Evolutionary conservation across 2,797 vertebrate species (phyloP), one percentile per base, ranked within the genome.

Genomic region (Astyanax mexicanus): DNA sequence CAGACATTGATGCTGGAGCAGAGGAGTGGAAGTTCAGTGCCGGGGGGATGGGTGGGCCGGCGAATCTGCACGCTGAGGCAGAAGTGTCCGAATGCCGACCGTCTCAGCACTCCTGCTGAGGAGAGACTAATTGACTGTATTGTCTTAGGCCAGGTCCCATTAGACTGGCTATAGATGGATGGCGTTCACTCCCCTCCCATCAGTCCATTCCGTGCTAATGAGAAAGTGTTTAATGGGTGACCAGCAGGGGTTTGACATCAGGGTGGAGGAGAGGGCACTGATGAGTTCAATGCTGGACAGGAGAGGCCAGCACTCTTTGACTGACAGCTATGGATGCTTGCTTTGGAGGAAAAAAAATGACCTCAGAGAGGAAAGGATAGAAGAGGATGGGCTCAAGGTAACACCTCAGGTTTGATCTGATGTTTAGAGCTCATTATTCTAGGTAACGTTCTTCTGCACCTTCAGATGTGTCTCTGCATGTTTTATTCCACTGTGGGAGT

Each of bases 71-170:
- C 74, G 79, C 83, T 80, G 82, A 88, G 86, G 88, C 90, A 93
- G 87, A 92, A 91, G 89, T 90, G 89, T 93, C 91, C 84, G 90
- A 90, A 91, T 87, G 87, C 75, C 88, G 84, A 88, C 88, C 85
- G 84, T 88, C 89, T 93, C 90, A 93, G 91, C 90, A 92, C 87
- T 92, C 87, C 80, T 82, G 85, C 88, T 85, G 86, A 89, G 89
- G 82, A 86, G 86, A 88, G 86, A 91, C 86, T 89, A 90, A 92
- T 92, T 91, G 89, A 92, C 90, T 88, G 87, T 81, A 88, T 84
- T 85, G 80, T 89, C 87, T 86, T 86, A 74, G 72, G 83, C 85
- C 61, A 80, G 79, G 84, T 91, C 88, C 83, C 87, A 85, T 83
- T 87, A 88, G 88, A 89, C 80, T 77, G 70, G 77, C 75, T 84